Conservation (phyloP, 1,140 invertebrate genomes). For the Bilobella aurantiaca region DNA sequence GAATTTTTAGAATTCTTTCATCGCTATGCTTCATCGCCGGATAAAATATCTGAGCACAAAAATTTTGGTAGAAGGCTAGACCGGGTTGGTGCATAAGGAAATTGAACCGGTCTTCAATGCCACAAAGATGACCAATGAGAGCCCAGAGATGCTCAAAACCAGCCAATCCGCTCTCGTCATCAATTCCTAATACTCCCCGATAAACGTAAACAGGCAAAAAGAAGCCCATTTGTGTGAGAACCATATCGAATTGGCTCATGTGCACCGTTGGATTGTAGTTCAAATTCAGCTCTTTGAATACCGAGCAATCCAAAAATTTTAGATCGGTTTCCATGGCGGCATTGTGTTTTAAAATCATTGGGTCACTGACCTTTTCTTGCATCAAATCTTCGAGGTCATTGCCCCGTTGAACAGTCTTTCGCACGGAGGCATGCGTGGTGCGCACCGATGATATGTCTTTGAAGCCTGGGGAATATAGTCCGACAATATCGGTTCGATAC, state of each 20-base stretch:
- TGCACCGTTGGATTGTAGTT: conserved; percentile 18
- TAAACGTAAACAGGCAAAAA: conserved; percentile 20
- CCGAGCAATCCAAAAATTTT: not conserved
- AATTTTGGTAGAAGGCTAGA: too few relatives aligned
- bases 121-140: conserved; percentile 18
- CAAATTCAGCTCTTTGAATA: not conserved
- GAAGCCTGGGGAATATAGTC: not conserved
- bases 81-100: conserved; percentile 11
- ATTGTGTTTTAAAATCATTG: not conserved
- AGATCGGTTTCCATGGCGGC: not conserved
- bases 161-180: conserved; percentile 9
- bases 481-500: conserved; percentile 3
- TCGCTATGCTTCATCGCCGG: too few relatives aligned
- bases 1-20: too few relatives aligned
- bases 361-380: not conserved
- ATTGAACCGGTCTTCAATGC: conserved; percentile 30
- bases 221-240: conserved; percentile 27
- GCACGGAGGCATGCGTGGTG: conserved; percentile 12
- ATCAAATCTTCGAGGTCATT: not conserved
- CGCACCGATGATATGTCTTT: conserved; percentile 9
- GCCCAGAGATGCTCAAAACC: conserved; percentile 28
- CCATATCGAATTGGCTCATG: conserved; percentile 30
- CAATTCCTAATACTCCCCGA: conserved; percentile 13
- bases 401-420: not conserved
- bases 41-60: too few relatives aligned